These are phyloP conservation scores for Dasysyrphus tricinctus DNA, from an alignment of 2,888 invertebrate genomes.

Conservation along the genomic window DNA sequence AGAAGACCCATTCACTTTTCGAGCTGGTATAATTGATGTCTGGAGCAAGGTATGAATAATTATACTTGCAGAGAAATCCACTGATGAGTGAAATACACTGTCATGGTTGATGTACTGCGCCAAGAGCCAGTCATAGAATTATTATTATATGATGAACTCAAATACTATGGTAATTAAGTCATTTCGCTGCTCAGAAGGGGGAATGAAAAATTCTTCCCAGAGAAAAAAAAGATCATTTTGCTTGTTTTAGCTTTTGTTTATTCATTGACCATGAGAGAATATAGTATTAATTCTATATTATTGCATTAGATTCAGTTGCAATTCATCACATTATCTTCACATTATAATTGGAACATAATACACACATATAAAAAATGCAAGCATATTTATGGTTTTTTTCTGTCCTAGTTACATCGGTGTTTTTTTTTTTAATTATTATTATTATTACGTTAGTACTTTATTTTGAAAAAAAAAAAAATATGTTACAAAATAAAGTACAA, in stretches of 20 bases:
- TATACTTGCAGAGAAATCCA: neutral
- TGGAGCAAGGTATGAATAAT: conserved; percentile 36
- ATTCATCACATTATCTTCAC: conserved; percentile 6
- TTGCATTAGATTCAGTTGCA: conserved; percentile 6
- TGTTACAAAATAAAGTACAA: neutral
- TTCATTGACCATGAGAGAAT: conserved; percentile 22
- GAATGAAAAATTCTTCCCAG: neutral
- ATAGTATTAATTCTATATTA: conserved; percentile 14
- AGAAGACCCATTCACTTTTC: conserved; percentile 27
- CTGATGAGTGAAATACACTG: conserved; percentile 19
- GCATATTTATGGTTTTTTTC: neutral
- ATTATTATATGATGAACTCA: neutral
- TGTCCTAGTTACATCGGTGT: neutral
- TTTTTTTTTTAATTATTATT: neutral
- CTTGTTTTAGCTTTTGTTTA: neutral
- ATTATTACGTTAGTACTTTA: neutral
- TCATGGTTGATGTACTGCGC: conserved; percentile 26
- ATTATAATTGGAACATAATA: conserved; percentile 18
- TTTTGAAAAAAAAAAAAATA: neutral
- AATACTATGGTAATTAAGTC: conserved; percentile 29
- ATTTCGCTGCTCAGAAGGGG: neutral
- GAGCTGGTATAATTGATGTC: conserved; percentile 14
- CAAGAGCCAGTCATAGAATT: neutral
- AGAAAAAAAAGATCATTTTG: conserved; percentile 4
- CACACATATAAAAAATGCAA: neutral